Base-by-base conservation (phyloP, 2,113 vertebrate genomes). In the Gymnogyps californianus region DNA sequence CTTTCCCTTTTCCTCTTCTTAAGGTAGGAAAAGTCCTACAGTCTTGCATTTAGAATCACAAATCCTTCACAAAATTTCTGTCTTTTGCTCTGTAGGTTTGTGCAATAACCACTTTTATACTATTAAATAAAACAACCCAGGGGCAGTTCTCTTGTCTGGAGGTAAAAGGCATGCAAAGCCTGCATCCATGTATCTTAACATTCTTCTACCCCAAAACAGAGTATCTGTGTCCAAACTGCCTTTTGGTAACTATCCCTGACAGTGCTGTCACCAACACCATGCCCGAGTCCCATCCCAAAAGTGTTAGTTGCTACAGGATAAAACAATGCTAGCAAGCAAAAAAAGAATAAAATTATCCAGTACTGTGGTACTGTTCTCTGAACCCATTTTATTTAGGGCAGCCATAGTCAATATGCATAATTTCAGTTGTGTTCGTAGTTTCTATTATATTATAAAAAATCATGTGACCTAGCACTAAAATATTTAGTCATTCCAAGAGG, bases 281-380 rank as follows among this genome's bases (percentile, higher is more conserved):
- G 13, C 3, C 8, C 0, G 0, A 71, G 18, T 65, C n/a, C 3
- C 29, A 76, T 38, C 26, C 11, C 10, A 12, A 67, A 88, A 64
- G 4, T 42, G 6, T 42, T 46, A 55, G 13, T 20, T 42, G 10
- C 19, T 67, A n/a, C 9, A 49, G 15, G 11, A 78, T 12, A 36
- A 89, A 88, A 44, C n/a, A 85, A 49, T 13, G 11, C 3, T n/a
- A 91, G 1, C 1, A 6, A 62, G 11, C 0, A 52, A 38, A 42
- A 34, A 64, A 47, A 1, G 1, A 16, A 54, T 3, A 54, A 16
- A 64, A 51, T 8, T 51, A 78, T 62, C 36, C 5, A 49, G 7
- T 59, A 38, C 24, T 64, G 7, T 6, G 9, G 1, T 51, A 44
- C 16, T 54, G 4, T 71, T 94, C 46, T 62, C 57, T 64, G 57